Evolutionary conservation across 2,888 invertebrate species (phyloP).

Genomic region (Torymus tubicola): DNA sequence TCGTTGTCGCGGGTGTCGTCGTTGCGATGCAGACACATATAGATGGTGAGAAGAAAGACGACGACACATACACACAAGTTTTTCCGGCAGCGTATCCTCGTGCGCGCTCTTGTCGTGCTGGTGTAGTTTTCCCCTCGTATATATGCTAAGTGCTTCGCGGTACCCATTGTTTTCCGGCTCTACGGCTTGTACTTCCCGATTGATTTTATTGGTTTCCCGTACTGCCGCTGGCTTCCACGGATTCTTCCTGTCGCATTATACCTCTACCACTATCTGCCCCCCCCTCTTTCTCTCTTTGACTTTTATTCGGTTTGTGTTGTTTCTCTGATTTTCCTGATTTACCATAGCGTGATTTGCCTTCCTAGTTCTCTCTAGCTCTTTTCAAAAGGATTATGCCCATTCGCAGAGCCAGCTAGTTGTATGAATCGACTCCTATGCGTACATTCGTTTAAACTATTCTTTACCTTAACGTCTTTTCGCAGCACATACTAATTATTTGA

Average conservation of each 20-base stretch:
- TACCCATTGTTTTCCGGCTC: conserved; percentile 65
- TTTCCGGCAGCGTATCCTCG: conserved; percentile 7
- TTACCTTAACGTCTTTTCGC: too few species aligned
- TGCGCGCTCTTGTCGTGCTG: conserved; percentile 43
- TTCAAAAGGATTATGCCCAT: conserved; percentile 30
- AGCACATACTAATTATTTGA: too few species aligned
- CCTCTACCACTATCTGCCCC: background rate
- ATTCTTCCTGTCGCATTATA: conserved; percentile 59
- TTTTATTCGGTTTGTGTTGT: background rate
- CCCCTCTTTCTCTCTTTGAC: background rate
- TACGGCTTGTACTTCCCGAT: conserved; percentile 63
- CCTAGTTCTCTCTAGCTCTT: background rate
- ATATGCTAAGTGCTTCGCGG: conserved; percentile 70
- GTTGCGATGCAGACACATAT: too few species aligned
- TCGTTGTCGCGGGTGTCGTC: too few species aligned
- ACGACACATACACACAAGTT: background rate
- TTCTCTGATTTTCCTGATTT: conserved; percentile 29
- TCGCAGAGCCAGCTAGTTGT: background rate
- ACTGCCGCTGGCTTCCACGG: conserved; percentile 58
- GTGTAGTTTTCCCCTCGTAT: conserved; percentile 69
- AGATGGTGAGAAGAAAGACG: too few species aligned
- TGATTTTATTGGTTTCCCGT: conserved; percentile 69
- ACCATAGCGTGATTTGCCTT: conserved; percentile 8
- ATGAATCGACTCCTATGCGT: background rate
- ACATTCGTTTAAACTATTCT: background rate